A percentile compares a stretch with the other conserved stretches of the same genome.
phyloP scores from a whole-genome alignment of 2,888 invertebrate species.

The Lepetodrilus schrolli region DNA sequence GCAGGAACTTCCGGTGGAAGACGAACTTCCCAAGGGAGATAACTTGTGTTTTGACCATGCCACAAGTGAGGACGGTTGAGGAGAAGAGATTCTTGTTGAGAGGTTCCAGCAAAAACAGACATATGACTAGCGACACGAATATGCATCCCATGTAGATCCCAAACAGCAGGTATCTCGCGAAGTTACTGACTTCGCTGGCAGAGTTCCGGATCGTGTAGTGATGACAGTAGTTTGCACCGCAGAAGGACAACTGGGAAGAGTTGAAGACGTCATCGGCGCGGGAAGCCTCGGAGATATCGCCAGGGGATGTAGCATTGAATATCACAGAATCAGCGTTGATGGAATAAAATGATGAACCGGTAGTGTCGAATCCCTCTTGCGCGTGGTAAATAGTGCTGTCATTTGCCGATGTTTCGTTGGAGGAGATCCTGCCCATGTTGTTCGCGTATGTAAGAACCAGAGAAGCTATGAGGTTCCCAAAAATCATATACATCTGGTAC shows the following conservation, averaged over 20 bases:
- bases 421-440: neutral
- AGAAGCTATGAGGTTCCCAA: slow-evolving; percentile 70
- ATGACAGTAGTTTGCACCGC: slow-evolving; percentile 63
- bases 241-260: slow-evolving; percentile 38
- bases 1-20: slow-evolving; percentile 54
- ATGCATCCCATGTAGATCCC: slow-evolving; percentile 62
- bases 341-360: neutral
- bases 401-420: neutral
- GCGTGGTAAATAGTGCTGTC: neutral
- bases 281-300: neutral
- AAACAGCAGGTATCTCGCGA: slow-evolving; percentile 60
- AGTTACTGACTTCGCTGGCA: slow-evolving; percentile 42
- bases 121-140: slow-evolving; percentile 56
- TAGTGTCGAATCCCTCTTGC: neutral
- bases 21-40: slow-evolving; percentile 60
- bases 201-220: slow-evolving; percentile 41
- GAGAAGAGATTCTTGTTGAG: slow-evolving; percentile 48
- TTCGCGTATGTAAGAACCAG: slow-evolving; percentile 52
- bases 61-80: slow-evolving; percentile 32
- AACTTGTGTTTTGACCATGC: slow-evolving; percentile 44
- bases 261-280: no score
- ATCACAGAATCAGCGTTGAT: neutral
- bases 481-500: slow-evolving; percentile 65
- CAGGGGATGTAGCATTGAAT: neutral
- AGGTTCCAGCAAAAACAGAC: slow-evolving; percentile 60